Conservation (phyloP, 2,113 vertebrate species). For the Mesembrinibis cayennensis region DNA sequence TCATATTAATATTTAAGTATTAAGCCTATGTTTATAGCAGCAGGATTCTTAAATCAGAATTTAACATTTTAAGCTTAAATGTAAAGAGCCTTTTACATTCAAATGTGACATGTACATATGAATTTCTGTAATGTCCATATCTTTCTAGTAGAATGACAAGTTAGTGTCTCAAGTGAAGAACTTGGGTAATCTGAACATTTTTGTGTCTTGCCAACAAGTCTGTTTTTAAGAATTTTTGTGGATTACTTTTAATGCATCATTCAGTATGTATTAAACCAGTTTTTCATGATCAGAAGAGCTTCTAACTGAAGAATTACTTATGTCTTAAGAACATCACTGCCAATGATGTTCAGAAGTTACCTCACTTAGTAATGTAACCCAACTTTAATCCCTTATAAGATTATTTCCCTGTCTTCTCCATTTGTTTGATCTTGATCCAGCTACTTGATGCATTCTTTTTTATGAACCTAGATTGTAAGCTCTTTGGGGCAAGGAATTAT, state of each 20-base stretch:
- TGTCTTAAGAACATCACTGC: conserved; percentile 25
- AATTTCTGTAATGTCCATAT: neutral
- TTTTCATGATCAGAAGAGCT: neutral
- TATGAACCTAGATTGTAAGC: conserved; percentile 43
- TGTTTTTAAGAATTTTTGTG: neutral
- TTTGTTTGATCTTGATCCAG: conserved; percentile 1
- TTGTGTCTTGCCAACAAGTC: neutral
- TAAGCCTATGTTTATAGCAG: neutral
- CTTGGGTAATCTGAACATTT: neutral
- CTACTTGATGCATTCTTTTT: neutral
- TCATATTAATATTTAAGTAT: conserved; percentile 17
- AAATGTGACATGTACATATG: neutral
- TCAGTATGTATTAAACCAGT: neutral
- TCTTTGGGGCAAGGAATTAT: conserved; percentile 9
- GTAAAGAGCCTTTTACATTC: conserved; percentile 20
- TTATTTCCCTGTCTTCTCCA: neutral
- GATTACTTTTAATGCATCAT: neutral
- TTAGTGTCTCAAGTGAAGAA: neutral
- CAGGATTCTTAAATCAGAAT: conserved; percentile 4
- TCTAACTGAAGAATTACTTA: neutral
- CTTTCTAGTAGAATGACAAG: neutral
- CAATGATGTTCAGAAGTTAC: conserved; percentile 19
- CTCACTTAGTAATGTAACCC: neutral
- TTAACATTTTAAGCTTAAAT: neutral
- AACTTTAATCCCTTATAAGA: neutral